Conservation (phyloP, 2,113 vertebrate genomes). For the Oreochromis spilurus region DNA sequence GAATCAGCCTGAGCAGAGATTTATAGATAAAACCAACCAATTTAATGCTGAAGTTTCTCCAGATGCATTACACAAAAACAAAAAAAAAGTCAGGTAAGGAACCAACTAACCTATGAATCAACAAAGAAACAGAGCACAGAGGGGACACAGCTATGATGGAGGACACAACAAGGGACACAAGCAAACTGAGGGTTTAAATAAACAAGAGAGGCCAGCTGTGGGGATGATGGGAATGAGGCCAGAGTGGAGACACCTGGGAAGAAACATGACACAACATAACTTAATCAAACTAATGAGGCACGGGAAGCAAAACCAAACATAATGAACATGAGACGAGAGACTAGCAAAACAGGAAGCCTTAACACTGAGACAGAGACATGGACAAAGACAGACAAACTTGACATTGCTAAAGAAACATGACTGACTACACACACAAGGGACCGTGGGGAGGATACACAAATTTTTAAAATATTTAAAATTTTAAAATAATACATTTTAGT, state of each 20-base stretch:
- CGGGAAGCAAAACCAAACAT: neutral
- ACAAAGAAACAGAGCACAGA: neutral
- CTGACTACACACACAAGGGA: neutral
- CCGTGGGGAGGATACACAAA: neutral
- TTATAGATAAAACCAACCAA: too few species aligned
- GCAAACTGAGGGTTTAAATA: neutral
- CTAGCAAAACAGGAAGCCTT: neutral
- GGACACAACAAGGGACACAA: neutral
- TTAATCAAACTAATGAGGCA: neutral
- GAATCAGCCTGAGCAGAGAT: too few species aligned
- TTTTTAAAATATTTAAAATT: too few species aligned
- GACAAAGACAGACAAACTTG: neutral
- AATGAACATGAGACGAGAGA: neutral
- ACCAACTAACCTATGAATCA: neutral
- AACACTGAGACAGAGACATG: neutral
- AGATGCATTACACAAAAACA: too few species aligned
- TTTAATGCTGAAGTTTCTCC: too few species aligned
- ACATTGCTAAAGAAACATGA: neutral
- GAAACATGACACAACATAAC: neutral
- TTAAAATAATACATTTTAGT: too few species aligned
- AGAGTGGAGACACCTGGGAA: neutral
- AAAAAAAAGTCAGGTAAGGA: neutral
- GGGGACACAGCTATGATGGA: neutral
- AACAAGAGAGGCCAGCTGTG: neutral
- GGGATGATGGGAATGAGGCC: neutral